Percentiles rank a stretch among this genome's conserved stretches.
Evolutionary conservation across 1,140 invertebrate genomes (phyloP).

Genomic region (Halesus radiatus): DNA sequence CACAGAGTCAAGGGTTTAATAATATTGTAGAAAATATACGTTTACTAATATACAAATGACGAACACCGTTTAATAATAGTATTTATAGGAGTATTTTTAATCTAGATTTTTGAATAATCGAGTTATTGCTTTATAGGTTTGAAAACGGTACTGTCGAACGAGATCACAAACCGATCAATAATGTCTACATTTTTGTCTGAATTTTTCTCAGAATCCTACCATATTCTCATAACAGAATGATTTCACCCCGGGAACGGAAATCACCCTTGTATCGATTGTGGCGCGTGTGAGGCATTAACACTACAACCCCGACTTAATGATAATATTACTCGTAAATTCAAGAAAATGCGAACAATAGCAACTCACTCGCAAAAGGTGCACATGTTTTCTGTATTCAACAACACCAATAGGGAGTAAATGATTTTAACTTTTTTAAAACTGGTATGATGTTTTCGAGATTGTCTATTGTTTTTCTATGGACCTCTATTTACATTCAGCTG

Average conservation of each 20-base stretch:
- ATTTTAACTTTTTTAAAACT: background rate
- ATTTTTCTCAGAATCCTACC: too few relatives aligned
- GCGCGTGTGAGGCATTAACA: conserved; percentile 40
- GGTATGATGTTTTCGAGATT: background rate
- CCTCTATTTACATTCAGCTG: conserved; percentile 38
- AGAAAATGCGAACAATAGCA: background rate
- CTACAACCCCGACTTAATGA: background rate
- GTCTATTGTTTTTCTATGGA: conserved; percentile 11
- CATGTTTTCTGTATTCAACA: background rate
- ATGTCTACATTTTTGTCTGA: too few relatives aligned
- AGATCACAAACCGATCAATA: too few relatives aligned
- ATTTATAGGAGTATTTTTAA: too few relatives aligned
- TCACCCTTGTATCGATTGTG: conserved; percentile 48
- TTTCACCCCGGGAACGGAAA: background rate
- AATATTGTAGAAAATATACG: too few relatives aligned
- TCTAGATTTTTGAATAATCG: too few relatives aligned
- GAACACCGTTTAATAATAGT: too few relatives aligned
- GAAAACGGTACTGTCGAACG: too few relatives aligned
- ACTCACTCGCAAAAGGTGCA: background rate
- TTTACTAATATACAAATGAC: too few relatives aligned
- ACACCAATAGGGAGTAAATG: background rate
- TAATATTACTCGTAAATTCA: background rate
- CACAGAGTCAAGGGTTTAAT: too few relatives aligned
- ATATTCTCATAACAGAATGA: too few relatives aligned
- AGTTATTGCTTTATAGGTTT: too few relatives aligned